phyloP scores from a whole-genome alignment of 2,888 invertebrate species.

The Amblyteles armatorius region DNA sequence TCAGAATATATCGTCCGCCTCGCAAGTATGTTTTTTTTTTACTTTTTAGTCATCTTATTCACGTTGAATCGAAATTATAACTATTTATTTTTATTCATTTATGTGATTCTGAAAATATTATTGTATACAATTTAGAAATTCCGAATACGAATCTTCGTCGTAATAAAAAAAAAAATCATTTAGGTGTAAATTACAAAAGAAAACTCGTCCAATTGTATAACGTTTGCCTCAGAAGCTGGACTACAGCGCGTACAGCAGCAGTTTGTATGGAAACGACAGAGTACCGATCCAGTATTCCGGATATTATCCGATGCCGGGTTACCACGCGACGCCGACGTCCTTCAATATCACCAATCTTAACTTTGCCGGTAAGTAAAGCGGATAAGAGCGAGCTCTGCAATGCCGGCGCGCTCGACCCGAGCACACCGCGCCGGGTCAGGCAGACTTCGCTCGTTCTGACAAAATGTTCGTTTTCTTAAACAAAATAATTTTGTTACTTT shows the following conservation, averaged over 20 bases:
- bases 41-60: neutral
- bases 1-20: conserved; percentile 82
- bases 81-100: neutral
- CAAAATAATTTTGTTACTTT: neutral
- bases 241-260: conserved; percentile 80
- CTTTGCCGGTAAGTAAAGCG: conserved; percentile 76
- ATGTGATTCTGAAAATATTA: too few relatives aligned
- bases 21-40: conserved; percentile 76
- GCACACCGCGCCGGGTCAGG: too few relatives aligned
- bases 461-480: too few relatives aligned
- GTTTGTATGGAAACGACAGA: conserved; percentile 82
- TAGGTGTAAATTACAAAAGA: neutral
- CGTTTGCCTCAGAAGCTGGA: conserved; percentile 79
- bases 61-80: neutral
- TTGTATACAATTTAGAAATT: too few relatives aligned
- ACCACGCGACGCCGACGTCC: conserved; percentile 81
- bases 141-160: too few relatives aligned
- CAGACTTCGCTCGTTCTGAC: too few relatives aligned
- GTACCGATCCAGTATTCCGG: conserved; percentile 83
- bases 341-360: conserved; percentile 82
- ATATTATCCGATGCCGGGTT: conserved; percentile 83
- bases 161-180: neutral
- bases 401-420: too few relatives aligned
- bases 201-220: neutral
- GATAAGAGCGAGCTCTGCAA: neutral